phyloP scores from a whole-genome alignment of 2,888 invertebrate genomes.

The Horisme vitalbata region DNA sequence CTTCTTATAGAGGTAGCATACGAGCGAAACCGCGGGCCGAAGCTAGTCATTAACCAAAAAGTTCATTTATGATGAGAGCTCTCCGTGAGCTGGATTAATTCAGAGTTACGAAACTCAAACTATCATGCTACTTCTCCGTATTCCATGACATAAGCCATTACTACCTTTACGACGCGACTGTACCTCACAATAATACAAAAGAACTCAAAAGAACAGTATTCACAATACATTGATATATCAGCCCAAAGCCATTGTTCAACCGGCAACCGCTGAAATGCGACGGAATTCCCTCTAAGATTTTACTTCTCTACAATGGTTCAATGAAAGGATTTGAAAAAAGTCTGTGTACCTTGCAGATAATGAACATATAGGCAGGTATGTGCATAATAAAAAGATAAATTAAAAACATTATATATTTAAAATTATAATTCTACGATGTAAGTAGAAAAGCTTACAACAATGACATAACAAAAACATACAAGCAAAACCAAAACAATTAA shows the following conservation, averaged over 20 bases:
- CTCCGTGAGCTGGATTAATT: background rate
- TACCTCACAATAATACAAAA: background rate
- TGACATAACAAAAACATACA: conserved; percentile 2
- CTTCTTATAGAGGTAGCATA: too few species aligned
- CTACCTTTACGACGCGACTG: background rate
- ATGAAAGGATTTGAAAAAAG: conserved; percentile 13
- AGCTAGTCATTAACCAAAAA: too few species aligned
- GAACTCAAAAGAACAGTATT: background rate
- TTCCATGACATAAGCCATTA: conserved; percentile 3
- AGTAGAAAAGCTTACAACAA: background rate
- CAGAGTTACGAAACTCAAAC: background rate
- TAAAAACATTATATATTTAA: too few species aligned
- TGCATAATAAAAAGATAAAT: too few species aligned
- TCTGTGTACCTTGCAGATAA: too few species aligned
- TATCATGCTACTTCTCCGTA: background rate
- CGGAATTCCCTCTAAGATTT: conserved; percentile 21
- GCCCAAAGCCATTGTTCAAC: conserved; percentile 25
- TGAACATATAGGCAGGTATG: too few species aligned
- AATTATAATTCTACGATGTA: too few species aligned
- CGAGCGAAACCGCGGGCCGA: too few species aligned
- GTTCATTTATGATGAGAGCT: too few species aligned
- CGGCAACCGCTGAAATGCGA: conserved; percentile 21
- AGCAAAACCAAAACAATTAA: conserved; percentile 13
- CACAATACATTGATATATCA: background rate
- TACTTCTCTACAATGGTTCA: conserved; percentile 24